Evolutionary conservation across 2,888 invertebrate species (phyloP), one percentile per base, ranked within the genome.

Genomic region (Rhagium mordax): DNA sequence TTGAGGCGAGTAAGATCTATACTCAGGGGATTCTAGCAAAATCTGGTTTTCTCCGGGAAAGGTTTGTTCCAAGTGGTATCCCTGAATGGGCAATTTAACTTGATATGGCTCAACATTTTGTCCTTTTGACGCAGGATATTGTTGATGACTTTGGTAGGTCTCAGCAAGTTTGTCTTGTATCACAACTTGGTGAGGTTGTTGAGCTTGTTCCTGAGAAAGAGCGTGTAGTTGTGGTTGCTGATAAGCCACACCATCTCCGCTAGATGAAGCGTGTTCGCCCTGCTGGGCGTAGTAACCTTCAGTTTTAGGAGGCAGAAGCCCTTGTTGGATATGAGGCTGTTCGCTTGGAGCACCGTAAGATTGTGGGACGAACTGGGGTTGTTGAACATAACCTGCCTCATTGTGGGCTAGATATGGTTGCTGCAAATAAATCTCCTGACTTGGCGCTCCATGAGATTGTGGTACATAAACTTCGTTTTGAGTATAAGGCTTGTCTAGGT

Each of bases 11-110:
- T 59, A 41, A n/a, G 53, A 29, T 29, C 29, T n/a, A 13, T 41
- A 47, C 13, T 13, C 21, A 2, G 64, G 64, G 6, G 7, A 16
- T n/a, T 51, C 53, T 20, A 55, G 15, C 21, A 48, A 33, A 15
- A 57, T 10, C 15, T 51, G 41, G 41, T 64, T 65, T 8, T 41
- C 20, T 13, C 48, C 18, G 10, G 61, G 66, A 20, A 49, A 66
- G 5, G 13, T 16, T 24, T 66, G 66, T 41, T 71, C 60, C 10
- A 59, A 53, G 15, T 48, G 57, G 24, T 72, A 68, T 29, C 16
- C 49, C 15, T 64, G 33, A 8, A 53, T 20, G 1, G 62, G 72
- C 4, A 24, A 16, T 20, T 57, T 18, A 55, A 20, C 15, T 33
- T 69, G 53, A 8, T 69, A 61, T 3, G 59, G 51, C 18, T 55